phyloP scores from a whole-genome alignment of 2,797 vertebrate genomes.

The Darevskia mixta region DNA sequence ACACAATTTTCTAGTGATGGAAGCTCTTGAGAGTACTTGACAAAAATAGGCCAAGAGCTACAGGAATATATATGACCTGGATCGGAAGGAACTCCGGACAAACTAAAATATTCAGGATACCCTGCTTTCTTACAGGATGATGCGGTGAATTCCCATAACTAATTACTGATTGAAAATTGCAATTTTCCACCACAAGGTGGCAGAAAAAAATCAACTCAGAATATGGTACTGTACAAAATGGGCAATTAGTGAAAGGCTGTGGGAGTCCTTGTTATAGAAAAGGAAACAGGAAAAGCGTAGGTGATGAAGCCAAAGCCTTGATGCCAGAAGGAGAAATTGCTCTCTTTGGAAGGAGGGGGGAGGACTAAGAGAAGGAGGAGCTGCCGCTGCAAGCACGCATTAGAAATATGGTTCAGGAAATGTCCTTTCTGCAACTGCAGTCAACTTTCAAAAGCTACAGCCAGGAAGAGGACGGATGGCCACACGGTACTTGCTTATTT shows the following conservation, averaged over 20 bases:
- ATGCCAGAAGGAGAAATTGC: slow-evolving; percentile 51
- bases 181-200: slow-evolving; percentile 73
- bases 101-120: slow-evolving; percentile 10
- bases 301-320: slow-evolving; percentile 70
- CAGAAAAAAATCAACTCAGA: slow-evolving; percentile 66
- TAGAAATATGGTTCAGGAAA: slow-evolving; percentile 2
- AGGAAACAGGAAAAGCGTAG: slow-evolving; percentile 67
- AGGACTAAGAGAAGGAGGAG: slow-evolving; percentile 35
- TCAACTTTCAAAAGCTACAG: slow-evolving; percentile 40
- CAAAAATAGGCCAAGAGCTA: background rate
- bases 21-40: background rate
- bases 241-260: slow-evolving; percentile 60
- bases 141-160: slow-evolving; percentile 10
- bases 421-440: slow-evolving; percentile 30
- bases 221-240: slow-evolving; percentile 52
- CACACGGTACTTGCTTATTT: slow-evolving; percentile 60
- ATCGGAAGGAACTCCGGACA: background rate
- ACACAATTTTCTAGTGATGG: background rate
- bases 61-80: background rate
- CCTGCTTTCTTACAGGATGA: slow-evolving; percentile 37
- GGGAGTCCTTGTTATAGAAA: slow-evolving; percentile 62
- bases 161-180: slow-evolving; percentile 57
- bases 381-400: slow-evolving; percentile 31
- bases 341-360: slow-evolving; percentile 15
- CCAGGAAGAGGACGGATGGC: slow-evolving; percentile 24